Base-by-base conservation (phyloP, 2,113 vertebrate genomes). In the Neotoma lepida region DNA sequence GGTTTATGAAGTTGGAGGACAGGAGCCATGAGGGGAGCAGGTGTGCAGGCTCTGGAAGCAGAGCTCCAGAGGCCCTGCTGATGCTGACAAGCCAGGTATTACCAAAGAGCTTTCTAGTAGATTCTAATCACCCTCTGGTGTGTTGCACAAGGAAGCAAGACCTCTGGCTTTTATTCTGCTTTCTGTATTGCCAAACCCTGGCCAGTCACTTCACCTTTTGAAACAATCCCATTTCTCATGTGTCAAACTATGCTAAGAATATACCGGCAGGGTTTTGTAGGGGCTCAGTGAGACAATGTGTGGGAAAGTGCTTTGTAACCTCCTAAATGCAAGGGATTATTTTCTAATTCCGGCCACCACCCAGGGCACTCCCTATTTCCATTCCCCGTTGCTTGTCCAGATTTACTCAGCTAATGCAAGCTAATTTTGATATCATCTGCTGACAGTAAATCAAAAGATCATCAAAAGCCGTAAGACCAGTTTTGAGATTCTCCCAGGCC, bases 371-470 rank as follows among this genome's bases (percentile, higher is more conserved):
- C 95, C 86, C 88, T 90, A 28, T 94, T 95, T 91, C 89, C 86
- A 95, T 88, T 71, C 54, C 78, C 85, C 17, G n/a, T 56, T 64
- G 85, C 91, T 71, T 51, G 76, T 93, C 84, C 84, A 88, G 94
- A 93, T 97, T 89, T 90, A 77, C 68, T 95, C 87, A 88, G 82
- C 81, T 86, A 96, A 93, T 84, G 66, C 41, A 95, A 95, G 56
- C 61, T 85, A 85, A 94, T 95, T 97, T 97, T 95, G 95, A 95
- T 94, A 88, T 88, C 95, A 95, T 74, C 95, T 96, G 89, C 81
- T 93, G 74, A 93, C 61, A 94, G 82, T 88, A 93, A 94, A 96
- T 95, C 93, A 94, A 90, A 84, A 73, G 41, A 22, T 82, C 74
- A 95, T 94, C 78, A 73, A 84, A 61, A 96, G 89, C 28, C 30